phyloP scores from a whole-genome alignment of 2,797 vertebrate species.

The Gastrophryne carolinensis region DNA sequence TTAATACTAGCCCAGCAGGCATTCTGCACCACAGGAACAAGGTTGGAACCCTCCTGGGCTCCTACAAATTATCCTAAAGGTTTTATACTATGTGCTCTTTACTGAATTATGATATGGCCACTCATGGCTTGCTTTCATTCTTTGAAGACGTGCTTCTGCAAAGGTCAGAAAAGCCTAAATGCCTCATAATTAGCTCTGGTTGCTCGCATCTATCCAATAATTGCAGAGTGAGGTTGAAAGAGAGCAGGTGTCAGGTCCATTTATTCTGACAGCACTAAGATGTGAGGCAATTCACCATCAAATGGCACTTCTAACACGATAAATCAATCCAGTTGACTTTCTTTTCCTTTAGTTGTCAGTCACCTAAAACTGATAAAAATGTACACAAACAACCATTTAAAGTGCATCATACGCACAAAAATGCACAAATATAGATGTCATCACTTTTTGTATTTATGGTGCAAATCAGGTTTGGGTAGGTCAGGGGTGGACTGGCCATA shows the following conservation, averaged over 20 bases:
- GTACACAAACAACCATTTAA: too few relatives aligned
- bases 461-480: too few relatives aligned
- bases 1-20: conserved; percentile 38
- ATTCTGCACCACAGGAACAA: conserved; percentile 16
- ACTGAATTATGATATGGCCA: conserved; percentile 37
- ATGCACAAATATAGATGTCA: too few relatives aligned
- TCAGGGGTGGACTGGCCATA: too few relatives aligned
- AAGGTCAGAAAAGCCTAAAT: conserved; percentile 49
- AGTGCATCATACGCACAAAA: too few relatives aligned
- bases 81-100: conserved; percentile 7
- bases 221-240: conserved; percentile 14
- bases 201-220: conserved; percentile 37
- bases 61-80: conserved; percentile 12
- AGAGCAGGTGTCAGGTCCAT: conserved; percentile 27
- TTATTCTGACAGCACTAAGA: conserved; percentile 14
- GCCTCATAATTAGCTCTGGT: conserved; percentile 40
- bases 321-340: not conserved
- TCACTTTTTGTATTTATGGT: too few relatives aligned
- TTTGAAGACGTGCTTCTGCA: conserved; percentile 41
- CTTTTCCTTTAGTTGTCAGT: not conserved
- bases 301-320: not conserved
- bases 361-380: too few relatives aligned
- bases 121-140: conserved; percentile 38
- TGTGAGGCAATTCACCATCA: conserved; percentile 18
- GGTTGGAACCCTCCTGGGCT: not conserved